phyloP scores from a whole-genome alignment of 2,888 invertebrate species.

The Bellardia pandia region DNA sequence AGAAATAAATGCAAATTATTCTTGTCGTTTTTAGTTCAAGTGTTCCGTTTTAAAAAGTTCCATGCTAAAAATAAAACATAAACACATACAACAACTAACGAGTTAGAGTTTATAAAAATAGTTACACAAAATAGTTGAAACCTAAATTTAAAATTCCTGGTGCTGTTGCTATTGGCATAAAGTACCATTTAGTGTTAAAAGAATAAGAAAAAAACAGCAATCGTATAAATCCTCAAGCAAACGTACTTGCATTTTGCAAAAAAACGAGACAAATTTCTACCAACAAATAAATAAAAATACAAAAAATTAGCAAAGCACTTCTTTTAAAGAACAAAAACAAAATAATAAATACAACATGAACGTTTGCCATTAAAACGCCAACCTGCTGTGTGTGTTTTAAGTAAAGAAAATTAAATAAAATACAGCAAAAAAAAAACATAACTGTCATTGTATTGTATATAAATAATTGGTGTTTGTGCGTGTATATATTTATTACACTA shows the following conservation, averaged over 20 bases:
- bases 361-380: slow-evolving; percentile 30
- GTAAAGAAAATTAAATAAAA: slow-evolving; percentile 25
- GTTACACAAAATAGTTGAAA: slow-evolving; percentile 6
- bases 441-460: slow-evolving; percentile 10
- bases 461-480: slow-evolving; percentile 16
- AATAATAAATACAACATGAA: slow-evolving; percentile 17
- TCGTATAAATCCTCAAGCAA: background rate
- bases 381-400: slow-evolving; percentile 53
- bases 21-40: slow-evolving; percentile 59
- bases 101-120: background rate
- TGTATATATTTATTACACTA: slow-evolving; percentile 21
- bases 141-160: background rate
- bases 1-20: slow-evolving; percentile 37
- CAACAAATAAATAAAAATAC: background rate
- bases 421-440: background rate
- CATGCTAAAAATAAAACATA: slow-evolving; percentile 15
- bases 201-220: background rate
- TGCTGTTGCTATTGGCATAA: background rate
- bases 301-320: slow-evolving; percentile 1
- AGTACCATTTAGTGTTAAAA: background rate
- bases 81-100: slow-evolving; percentile 14
- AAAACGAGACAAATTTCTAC: background rate
- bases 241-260: background rate
- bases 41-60: slow-evolving; percentile 56
- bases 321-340: background rate